Percentiles rank a stretch among this genome's conserved stretches.
Evolutionary conservation across 2,888 invertebrate genomes (phyloP).

Genomic region (Drosophila mayaguana): DNA sequence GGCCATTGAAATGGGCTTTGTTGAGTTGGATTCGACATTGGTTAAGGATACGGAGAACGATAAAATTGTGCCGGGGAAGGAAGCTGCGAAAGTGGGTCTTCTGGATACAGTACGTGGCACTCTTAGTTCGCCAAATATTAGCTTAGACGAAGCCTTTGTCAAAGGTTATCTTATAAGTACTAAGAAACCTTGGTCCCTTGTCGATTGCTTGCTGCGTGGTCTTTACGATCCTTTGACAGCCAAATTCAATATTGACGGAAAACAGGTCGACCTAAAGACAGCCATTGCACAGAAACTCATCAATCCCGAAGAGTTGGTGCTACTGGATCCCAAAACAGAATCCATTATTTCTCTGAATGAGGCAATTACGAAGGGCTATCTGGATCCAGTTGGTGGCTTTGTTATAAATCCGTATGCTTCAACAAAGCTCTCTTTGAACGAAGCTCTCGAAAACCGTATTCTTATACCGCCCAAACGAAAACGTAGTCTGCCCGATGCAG

Average conservation of each 20-base stretch:
- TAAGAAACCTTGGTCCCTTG: slow-evolving; percentile 92
- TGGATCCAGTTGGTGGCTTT: slow-evolving; percentile 92
- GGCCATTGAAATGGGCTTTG: slow-evolving; percentile 90
- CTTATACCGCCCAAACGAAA: slow-evolving; percentile 93
- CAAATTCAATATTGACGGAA: slow-evolving; percentile 89
- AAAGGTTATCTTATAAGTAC: slow-evolving; percentile 93
- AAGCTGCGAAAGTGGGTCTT: slow-evolving; percentile 90
- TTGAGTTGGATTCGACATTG: slow-evolving; percentile 90
- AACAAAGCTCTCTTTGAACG: slow-evolving; percentile 91
- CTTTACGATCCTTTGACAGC: slow-evolving; percentile 92
- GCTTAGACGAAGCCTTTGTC: slow-evolving; percentile 91
- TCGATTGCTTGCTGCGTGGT: slow-evolving; percentile 92
- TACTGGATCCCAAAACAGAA: slow-evolving; percentile 92
- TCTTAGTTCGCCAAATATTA: slow-evolving; percentile 89
- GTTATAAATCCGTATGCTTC: slow-evolving; percentile 91
- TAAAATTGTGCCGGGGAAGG: slow-evolving; percentile 88
- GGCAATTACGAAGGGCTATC: slow-evolving; percentile 91
- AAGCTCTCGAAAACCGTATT: slow-evolving; percentile 93
- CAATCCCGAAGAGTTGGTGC: slow-evolving; percentile 91
- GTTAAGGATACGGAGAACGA: slow-evolving; percentile 91
- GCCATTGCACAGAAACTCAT: slow-evolving; percentile 91
- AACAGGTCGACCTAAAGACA: slow-evolving; percentile 89
- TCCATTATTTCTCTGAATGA: slow-evolving; percentile 92
- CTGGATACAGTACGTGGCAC: slow-evolving; percentile 90
- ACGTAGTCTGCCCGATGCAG: slow-evolving; percentile 94